A percentile compares a stretch with the other conserved stretches of the same genome.
These are phyloP conservation scores for Hipparchia sbordonii DNA, from an alignment of 2,888 invertebrate species.

Conservation along the genomic window DNA sequence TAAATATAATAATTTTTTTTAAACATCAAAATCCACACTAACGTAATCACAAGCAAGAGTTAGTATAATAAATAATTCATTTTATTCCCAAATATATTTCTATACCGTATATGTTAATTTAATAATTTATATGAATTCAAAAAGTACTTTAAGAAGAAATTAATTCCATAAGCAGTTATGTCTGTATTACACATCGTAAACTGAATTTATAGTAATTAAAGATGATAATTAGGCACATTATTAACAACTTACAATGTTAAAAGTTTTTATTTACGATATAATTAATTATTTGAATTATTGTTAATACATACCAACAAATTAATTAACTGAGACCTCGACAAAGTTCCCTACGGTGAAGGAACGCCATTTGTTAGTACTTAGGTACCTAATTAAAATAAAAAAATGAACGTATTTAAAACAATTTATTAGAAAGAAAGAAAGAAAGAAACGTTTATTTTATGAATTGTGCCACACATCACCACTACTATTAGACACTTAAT, in stretches of 20 bases:
- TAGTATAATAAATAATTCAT: background rate
- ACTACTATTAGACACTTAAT: background rate
- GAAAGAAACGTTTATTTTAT: too few relatives aligned
- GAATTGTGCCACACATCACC: too few relatives aligned
- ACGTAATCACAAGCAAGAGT: background rate
- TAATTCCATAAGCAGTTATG: background rate
- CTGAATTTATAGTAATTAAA: background rate
- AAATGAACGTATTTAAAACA: slow-evolving; percentile 11
- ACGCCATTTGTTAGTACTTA: background rate
- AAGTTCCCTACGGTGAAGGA: background rate
- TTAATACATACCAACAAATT: slow-evolving; percentile 3
- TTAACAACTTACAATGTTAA: slow-evolving; percentile 2
- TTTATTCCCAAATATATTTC: background rate
- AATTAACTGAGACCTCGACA: background rate
- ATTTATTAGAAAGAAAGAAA: slow-evolving; percentile 10
- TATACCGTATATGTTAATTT: background rate
- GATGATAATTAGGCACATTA: slow-evolving; percentile 5
- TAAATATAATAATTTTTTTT: too few relatives aligned
- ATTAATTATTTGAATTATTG: slow-evolving; percentile 13
- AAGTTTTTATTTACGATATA: slow-evolving; percentile 3
- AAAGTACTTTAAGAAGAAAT: background rate
- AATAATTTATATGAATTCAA: background rate
- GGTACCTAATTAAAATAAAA: background rate
- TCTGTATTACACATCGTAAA: slow-evolving; percentile 9
- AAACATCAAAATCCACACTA: too few relatives aligned